A percentile compares a stretch with the other conserved stretches of the same genome.
Conservation (phyloP, 2,888 invertebrate species). For the Polylopha cassiicola region DNA sequence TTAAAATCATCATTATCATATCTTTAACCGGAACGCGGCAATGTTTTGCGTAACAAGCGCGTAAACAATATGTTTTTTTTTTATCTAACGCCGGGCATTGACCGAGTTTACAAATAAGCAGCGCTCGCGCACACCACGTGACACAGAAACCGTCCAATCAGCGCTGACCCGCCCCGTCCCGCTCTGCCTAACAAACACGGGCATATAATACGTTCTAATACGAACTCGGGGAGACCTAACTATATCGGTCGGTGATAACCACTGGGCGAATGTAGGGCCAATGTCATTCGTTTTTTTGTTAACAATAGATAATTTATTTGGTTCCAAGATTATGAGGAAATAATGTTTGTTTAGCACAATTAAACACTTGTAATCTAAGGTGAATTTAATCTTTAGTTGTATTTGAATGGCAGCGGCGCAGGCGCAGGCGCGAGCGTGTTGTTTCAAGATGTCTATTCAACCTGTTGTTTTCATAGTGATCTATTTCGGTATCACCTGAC, state of each 20-base stretch:
- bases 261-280: slow-evolving; percentile 63
- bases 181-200: background rate
- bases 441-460: too few species aligned
- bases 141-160: slow-evolving; percentile 57
- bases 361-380: slow-evolving; percentile 11
- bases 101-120: slow-evolving; percentile 73
- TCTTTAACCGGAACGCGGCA: slow-evolving; percentile 29
- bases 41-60: slow-evolving; percentile 65
- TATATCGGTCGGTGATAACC: slow-evolving; percentile 39
- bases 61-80: slow-evolving; percentile 72
- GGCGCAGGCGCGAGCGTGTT: too few species aligned
- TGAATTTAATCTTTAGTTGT: too few species aligned
- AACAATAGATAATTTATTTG: slow-evolving; percentile 49
- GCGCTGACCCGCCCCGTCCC: slow-evolving; percentile 30
- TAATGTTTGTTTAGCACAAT: slow-evolving; percentile 26
- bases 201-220: slow-evolving; percentile 17
- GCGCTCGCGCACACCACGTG: slow-evolving; percentile 72
- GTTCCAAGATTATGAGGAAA: slow-evolving; percentile 34
- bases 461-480: too few species aligned
- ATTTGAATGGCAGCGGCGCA: too few species aligned
- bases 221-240: slow-evolving; percentile 24
- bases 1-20: slow-evolving; percentile 9
- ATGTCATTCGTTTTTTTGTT: slow-evolving; percentile 58
- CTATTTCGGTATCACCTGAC: too few species aligned
- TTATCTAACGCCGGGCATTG: slow-evolving; percentile 76